These are phyloP conservation scores for Periplaneta americana DNA, from an alignment of 1,140 invertebrate species.

Conservation along the genomic window DNA sequence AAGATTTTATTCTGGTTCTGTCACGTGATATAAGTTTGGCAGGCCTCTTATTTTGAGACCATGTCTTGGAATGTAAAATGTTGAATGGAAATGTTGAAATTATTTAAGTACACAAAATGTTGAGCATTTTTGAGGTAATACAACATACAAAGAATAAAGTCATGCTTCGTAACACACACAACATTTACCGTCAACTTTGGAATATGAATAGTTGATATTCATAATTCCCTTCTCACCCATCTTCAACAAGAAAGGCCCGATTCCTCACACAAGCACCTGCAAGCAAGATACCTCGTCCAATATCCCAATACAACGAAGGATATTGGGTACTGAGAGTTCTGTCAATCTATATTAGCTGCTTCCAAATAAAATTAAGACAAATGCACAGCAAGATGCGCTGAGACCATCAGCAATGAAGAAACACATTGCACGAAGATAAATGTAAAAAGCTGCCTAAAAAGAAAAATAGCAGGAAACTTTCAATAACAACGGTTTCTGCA, in stretches of 20 bases:
- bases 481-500: too few relatives aligned
- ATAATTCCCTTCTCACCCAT: neutral
- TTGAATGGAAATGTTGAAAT: neutral
- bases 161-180: neutral
- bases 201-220: neutral
- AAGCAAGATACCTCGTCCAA: neutral
- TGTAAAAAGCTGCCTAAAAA: neutral
- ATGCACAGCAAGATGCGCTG: neutral
- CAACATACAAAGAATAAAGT: neutral
- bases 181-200: neutral
- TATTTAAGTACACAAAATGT: neutral
- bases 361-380: neutral
- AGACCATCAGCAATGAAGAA: neutral
- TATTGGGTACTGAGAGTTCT: conserved; percentile 12
- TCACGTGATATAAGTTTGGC: too few relatives aligned
- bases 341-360: neutral
- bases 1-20: too few relatives aligned
- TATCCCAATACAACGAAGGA: conserved; percentile 9
- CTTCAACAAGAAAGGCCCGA: neutral
- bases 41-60: too few relatives aligned
- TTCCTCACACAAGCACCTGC: neutral
- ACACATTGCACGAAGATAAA: neutral
- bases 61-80: neutral
- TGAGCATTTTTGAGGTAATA: neutral
- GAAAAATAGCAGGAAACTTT: neutral